Evolutionary conservation across 2,888 invertebrate species (phyloP).

Genomic region (Dinocampus coccinellae): DNA sequence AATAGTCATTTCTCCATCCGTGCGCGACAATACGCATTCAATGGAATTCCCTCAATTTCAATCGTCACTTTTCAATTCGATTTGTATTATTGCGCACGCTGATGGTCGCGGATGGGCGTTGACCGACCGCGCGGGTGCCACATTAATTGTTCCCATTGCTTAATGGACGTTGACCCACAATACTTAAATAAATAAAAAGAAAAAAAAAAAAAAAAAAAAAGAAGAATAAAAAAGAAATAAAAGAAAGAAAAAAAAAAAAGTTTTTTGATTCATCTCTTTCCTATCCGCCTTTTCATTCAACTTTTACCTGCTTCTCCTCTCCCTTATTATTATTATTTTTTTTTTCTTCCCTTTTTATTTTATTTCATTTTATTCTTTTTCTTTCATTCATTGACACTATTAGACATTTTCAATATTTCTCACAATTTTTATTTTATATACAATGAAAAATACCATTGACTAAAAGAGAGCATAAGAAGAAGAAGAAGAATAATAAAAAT

Average conservation of each 20-base stretch:
- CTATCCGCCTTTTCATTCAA: too few species aligned
- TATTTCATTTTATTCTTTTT: too few species aligned
- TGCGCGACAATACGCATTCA: constrained; percentile 54
- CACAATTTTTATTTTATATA: neutral
- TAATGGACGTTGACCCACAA: constrained; percentile 35
- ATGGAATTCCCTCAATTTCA: constrained; percentile 53
- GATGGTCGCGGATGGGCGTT: constrained; percentile 40
- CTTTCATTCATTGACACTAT: neutral
- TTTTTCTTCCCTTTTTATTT: constrained; percentile 15
- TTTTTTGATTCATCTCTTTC: too few species aligned
- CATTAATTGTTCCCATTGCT: constrained; percentile 40
- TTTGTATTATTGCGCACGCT: constrained; percentile 34
- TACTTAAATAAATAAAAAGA: neutral
- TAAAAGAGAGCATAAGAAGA: neutral
- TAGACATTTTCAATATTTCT: neutral
- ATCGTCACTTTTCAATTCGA: constrained; percentile 50
- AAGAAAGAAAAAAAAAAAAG: too few species aligned
- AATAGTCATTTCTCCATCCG: constrained; percentile 43
- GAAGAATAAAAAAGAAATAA: too few species aligned
- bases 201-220: neutral
- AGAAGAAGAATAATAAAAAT: neutral
- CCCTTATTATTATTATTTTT: neutral
- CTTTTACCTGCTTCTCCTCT: too few species aligned
- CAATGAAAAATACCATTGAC: neutral
- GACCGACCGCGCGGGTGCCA: constrained; percentile 37